Percentiles rank a stretch among this genome's conserved stretches.
These are phyloP conservation scores for Emydoidea blandingii DNA, from an alignment of 2,797 vertebrate species.

Conservation along the genomic window DNA sequence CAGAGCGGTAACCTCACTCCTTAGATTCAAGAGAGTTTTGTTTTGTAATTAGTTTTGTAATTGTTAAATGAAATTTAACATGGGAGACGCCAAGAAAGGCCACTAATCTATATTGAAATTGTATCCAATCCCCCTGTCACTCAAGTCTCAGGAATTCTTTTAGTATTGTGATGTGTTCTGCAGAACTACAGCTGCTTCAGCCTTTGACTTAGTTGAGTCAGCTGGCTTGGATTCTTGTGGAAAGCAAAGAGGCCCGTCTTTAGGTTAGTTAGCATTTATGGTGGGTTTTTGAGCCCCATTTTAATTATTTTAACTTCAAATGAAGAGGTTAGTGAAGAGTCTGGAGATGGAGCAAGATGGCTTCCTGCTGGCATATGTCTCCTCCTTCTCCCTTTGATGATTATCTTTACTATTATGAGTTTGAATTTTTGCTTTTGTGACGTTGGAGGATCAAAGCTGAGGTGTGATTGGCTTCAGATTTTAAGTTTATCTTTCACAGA, in stretches of 20 bases:
- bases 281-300: neutral
- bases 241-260: neutral
- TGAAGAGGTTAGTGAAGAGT: neutral
- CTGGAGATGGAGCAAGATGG: neutral
- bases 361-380: neutral
- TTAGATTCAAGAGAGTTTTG: neutral
- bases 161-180: neutral
- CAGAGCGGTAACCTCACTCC: neutral
- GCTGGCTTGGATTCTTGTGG: neutral
- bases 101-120: neutral
- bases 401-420: neutral
- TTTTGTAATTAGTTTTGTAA: constrained; percentile 12
- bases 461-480: neutral
- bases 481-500: neutral
- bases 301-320: neutral
- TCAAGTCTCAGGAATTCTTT: neutral
- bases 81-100: neutral
- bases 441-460: neutral
- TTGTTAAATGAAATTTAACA: neutral
- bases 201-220: rapidly evolving
- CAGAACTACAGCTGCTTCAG: rapidly evolving
- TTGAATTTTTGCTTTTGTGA: neutral
- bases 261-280: neutral
- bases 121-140: rapidly evolving
- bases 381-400: neutral